These are phyloP conservation scores for Syndactyla subalaris DNA, from an alignment of 2,797 vertebrate genomes.

Conservation along the genomic window DNA sequence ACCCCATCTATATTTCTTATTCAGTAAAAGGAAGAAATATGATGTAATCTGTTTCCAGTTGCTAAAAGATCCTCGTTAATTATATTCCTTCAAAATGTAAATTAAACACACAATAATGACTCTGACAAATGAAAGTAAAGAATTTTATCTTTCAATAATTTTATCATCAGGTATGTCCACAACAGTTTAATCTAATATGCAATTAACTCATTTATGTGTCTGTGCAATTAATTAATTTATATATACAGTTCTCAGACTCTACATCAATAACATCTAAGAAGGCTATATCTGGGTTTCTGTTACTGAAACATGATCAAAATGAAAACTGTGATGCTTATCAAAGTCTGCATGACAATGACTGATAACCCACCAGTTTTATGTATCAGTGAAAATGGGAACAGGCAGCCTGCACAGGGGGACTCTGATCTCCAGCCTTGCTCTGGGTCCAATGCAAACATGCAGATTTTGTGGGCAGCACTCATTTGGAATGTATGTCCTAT, in stretches of 20 bases:
- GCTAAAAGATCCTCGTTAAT: slow-evolving; percentile 64
- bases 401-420: not conserved
- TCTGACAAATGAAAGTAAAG: slow-evolving; percentile 65
- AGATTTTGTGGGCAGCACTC: not conserved
- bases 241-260: slow-evolving; percentile 44
- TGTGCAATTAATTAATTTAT: slow-evolving; percentile 71
- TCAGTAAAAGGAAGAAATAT: slow-evolving; percentile 31
- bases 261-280: slow-evolving; percentile 66
- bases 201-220: slow-evolving; percentile 72
- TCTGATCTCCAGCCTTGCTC: not conserved
- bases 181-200: slow-evolving; percentile 67
- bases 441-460: not conserved
- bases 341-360: not conserved
- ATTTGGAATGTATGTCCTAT: not conserved
- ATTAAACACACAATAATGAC: slow-evolving; percentile 64
- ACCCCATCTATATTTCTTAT: not conserved
- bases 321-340: not conserved
- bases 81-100: slow-evolving; percentile 68
- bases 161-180: slow-evolving; percentile 58
- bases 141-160: slow-evolving; percentile 71
- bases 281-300: not conserved
- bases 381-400: not conserved
- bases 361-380: not conserved
- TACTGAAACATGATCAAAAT: not conserved
- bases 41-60: slow-evolving; percentile 47